Percentiles rank a stretch among this genome's conserved stretches.
Evolutionary conservation across 2,888 invertebrate genomes (phyloP).

Genomic region (Neelides folsomi): DNA sequence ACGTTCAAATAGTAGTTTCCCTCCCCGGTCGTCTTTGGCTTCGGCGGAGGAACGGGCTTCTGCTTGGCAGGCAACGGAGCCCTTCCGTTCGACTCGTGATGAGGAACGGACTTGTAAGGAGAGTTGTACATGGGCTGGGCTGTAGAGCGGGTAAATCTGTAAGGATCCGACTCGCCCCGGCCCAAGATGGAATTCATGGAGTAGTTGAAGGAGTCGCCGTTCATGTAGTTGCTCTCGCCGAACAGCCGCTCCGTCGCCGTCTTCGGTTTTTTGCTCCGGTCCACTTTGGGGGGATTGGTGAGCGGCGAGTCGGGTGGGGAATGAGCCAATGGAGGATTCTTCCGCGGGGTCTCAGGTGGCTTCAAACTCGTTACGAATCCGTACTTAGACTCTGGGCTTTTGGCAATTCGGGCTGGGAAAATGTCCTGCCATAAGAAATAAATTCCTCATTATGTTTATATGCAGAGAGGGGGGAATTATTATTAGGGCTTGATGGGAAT

Average conservation of each 20-base stretch:
- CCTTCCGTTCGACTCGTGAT: constrained; percentile 64
- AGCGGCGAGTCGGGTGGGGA: constrained; percentile 23
- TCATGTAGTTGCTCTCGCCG: constrained; percentile 38
- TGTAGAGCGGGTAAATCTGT: constrained; percentile 53
- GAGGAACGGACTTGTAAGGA: constrained; percentile 55
- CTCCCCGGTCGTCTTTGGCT: constrained; percentile 54
- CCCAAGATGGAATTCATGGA: constrained; percentile 23
- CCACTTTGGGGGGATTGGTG: constrained; percentile 61
- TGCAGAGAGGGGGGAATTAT: not conserved
- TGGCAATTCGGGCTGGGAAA: constrained; percentile 4
- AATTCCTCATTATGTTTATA: not conserved
- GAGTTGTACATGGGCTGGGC: constrained; percentile 44
- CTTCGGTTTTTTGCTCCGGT: constrained; percentile 61
- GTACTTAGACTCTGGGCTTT: constrained; percentile 3
- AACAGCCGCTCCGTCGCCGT: constrained; percentile 61
- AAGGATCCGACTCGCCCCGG: constrained; percentile 44
- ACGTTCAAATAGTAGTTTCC: constrained; percentile 13
- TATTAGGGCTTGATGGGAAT: not conserved
- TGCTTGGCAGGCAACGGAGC: constrained; percentile 43
- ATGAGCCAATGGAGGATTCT: constrained; percentile 7
- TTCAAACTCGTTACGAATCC: no score
- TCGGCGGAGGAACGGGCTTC: constrained; percentile 83
- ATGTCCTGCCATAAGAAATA: constrained; percentile 3
- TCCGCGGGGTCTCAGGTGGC: constrained; percentile 5
- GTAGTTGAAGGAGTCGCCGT: not conserved